Percentiles rank a stretch among this genome's conserved stretches.
Conservation (phyloP, 1,140 invertebrate species). For the Muscidifurax raptorellus region DNA sequence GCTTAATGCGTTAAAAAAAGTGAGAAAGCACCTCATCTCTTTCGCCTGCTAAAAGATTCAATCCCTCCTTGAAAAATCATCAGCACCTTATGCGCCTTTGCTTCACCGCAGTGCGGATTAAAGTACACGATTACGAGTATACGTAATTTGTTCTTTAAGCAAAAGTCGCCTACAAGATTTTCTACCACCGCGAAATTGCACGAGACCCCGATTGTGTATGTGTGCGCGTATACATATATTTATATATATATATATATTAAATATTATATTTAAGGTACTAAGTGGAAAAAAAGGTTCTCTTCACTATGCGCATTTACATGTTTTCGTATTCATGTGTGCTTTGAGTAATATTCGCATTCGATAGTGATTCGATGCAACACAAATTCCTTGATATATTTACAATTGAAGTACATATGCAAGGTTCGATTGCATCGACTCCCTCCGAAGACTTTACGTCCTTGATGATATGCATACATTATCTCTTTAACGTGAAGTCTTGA, state of each 20-base stretch:
- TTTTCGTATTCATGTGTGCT: neutral
- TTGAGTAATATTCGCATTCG: neutral
- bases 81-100: conserved; percentile 30
- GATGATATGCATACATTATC: neutral
- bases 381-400: conserved; percentile 7
- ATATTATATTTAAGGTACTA: conserved; percentile 35
- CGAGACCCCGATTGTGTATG: conserved; percentile 55
- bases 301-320: conserved; percentile 27
- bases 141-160: conserved; percentile 37
- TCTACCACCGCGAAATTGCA: conserved; percentile 59
- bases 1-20: conserved; percentile 26
- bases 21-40: conserved; percentile 42
- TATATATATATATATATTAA: conserved; percentile 24
- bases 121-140: conserved; percentile 24
- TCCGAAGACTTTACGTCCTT: neutral
- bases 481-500: conserved; percentile 36
- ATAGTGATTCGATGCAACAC: neutral
- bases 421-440: conserved; percentile 39
- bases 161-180: conserved; percentile 47
- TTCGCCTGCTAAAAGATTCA: conserved; percentile 34
- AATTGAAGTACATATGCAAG: conserved; percentile 21
- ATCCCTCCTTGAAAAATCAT: conserved; percentile 31
- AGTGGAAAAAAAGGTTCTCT: conserved; percentile 14
- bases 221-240: conserved; percentile 28
- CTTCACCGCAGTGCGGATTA: neutral